Base-by-base conservation (phyloP, 2,888 invertebrate genomes). In the Meliscaeva auricollis region DNA sequence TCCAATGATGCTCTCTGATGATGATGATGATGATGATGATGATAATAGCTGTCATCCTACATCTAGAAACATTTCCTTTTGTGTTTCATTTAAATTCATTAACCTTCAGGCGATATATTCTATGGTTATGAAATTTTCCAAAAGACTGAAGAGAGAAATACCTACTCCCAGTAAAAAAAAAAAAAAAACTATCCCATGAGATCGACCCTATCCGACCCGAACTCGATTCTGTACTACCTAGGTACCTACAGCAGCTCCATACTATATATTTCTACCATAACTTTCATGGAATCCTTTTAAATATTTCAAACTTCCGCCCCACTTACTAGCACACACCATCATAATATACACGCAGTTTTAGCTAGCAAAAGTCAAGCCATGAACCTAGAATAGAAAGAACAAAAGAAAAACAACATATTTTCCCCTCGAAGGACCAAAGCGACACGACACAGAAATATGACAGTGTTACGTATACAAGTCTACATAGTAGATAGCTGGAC, bases 201-300 rank as follows among this genome's bases (percentile, higher is more conserved):
- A 69, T 3, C 44, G 41, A n/a, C 41, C 26, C 52, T 22, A 52
- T 13, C 26, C 52, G n/a, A n/a, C 4, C 5, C 26, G 9, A 13
- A 38, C 2, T 3, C 38, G 38, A 38, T 38, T 3, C 26, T 26
- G 4, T 26, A 26, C 26, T 4, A 26, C 2, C 26, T 26, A 26
- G 2, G 4, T 4, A 3, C 17, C 2, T 17, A 46, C 8, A 46
- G 0, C 52, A 41, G 20, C 58, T 26, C 50, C 50, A 46, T 38
- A 22, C 50, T 58, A 38, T n/a, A n/a, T n/a, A n/a, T 15, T 5
- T 20, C 35, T 41, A 70, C 48, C 66, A 54, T 73, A 82, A 73
- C 66, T 81, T 81, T 68, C 32, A 64, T 72, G 68, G 72, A 82
- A 73, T 77, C 72, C 82, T 77, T 73, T 76, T 68, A 82, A 82